These are phyloP conservation scores for Hydrochoerus hydrochaeris DNA, from an alignment of 2,113 vertebrate genomes.

Conservation along the genomic window DNA sequence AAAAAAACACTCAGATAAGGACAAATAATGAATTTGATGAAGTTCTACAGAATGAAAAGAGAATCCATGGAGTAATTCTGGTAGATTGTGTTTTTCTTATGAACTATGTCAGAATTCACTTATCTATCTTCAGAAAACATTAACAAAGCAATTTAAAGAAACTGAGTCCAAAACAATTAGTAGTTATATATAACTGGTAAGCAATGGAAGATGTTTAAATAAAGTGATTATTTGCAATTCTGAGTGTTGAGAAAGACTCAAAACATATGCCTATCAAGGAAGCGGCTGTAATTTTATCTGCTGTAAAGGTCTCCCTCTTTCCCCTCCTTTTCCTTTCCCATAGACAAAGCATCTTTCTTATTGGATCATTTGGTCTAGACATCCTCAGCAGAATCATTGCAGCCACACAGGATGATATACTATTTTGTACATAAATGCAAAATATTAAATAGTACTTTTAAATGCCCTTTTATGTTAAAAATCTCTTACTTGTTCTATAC, in stretches of 20 bases:
- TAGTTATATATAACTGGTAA: background rate
- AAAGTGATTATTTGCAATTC: background rate
- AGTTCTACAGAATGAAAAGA: background rate
- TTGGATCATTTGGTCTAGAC: background rate
- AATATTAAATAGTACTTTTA: background rate
- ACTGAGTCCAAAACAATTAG: background rate
- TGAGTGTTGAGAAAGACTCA: background rate
- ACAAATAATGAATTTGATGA: slow-evolving; percentile 35
- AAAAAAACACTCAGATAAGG: background rate
- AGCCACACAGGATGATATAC: background rate
- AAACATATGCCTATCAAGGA: background rate
- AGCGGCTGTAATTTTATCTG: background rate
- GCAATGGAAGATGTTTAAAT: background rate
- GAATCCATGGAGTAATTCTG: background rate
- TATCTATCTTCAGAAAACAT: slow-evolving; percentile 42
- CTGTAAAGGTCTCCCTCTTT: background rate
- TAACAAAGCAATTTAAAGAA: background rate
- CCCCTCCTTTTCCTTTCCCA: background rate
- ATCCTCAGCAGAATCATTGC: background rate
- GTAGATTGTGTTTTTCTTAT: background rate
- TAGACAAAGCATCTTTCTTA: background rate
- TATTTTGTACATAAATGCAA: background rate
- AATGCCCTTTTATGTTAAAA: background rate
- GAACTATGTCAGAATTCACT: background rate
- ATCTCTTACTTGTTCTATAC: slow-evolving; percentile 16